Percentiles rank a stretch among this genome's conserved stretches.
phyloP scores from a whole-genome alignment of 2,888 invertebrate genomes.

The Lamproptera curius region DNA sequence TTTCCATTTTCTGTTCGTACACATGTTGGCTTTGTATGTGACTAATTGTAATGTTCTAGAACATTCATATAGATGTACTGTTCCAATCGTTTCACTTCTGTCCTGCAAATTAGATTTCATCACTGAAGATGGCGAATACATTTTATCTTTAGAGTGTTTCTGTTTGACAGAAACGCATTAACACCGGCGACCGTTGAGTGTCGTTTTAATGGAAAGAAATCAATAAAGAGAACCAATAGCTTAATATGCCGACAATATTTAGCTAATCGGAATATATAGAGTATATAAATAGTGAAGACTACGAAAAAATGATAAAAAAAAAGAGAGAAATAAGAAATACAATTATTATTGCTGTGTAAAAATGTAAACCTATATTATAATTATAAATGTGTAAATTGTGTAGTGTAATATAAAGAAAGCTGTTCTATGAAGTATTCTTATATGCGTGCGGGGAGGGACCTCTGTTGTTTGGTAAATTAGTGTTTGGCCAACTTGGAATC shows the following conservation, averaged over 20 bases:
- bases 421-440: conserved; percentile 77
- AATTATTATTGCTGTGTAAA: conserved; percentile 76
- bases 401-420: conserved; percentile 72
- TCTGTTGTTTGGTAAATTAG: conserved; percentile 25
- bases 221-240: conserved; percentile 46
- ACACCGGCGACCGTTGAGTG: conserved; percentile 58
- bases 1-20: conserved; percentile 40
- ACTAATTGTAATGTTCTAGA: conserved; percentile 51
- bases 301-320: too few relatives aligned
- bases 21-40: conserved; percentile 47
- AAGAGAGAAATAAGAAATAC: conserved; percentile 63
- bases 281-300: conserved; percentile 69
- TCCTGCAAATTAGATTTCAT: conserved; percentile 18
- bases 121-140: conserved; percentile 28
- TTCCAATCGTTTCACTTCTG: conserved; percentile 26
- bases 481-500: too few relatives aligned
- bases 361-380: conserved; percentile 73
- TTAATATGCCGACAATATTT: conserved; percentile 77
- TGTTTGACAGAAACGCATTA: conserved; percentile 49
- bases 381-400: conserved; percentile 73
- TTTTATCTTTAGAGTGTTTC: conserved; percentile 41
- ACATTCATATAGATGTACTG: conserved; percentile 41
- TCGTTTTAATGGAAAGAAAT: conserved; percentile 38
- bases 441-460: conserved; percentile 48
- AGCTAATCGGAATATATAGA: conserved; percentile 72